Percentiles rank a stretch among this genome's conserved stretches.
Evolutionary conservation across 2,888 invertebrate species (phyloP).

Genomic region (Drosophila suboccidentalis): DNA sequence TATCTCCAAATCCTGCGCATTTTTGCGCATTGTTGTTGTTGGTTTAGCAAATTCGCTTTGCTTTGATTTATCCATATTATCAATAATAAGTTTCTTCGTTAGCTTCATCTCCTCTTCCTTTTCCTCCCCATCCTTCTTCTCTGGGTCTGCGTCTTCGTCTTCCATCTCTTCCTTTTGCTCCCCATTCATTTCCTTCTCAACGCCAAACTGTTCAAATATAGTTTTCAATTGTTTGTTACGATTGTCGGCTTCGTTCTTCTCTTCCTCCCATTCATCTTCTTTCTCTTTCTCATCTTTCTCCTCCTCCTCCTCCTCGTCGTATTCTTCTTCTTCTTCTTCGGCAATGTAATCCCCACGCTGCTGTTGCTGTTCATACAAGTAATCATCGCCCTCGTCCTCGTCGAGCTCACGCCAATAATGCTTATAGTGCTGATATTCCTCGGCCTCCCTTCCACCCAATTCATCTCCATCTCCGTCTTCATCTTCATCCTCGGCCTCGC

Average conservation of each 20-base stretch:
- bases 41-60: slow-evolving; percentile 74
- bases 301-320: slow-evolving; percentile 44
- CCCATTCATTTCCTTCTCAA: slow-evolving; percentile 21
- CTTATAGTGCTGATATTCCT: slow-evolving; percentile 65
- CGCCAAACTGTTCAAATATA: slow-evolving; percentile 18
- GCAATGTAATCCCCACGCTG: slow-evolving; percentile 63
- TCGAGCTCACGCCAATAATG: slow-evolving; percentile 75
- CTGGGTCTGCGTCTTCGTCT: neutral
- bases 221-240: slow-evolving; percentile 42
- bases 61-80: slow-evolving; percentile 63
- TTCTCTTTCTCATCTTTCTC: slow-evolving; percentile 6
- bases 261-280: slow-evolving; percentile 15
- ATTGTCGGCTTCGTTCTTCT: slow-evolving; percentile 56
- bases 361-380: slow-evolving; percentile 71
- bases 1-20: slow-evolving; percentile 61
- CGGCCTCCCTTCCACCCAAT: slow-evolving; percentile 45
- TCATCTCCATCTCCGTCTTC: slow-evolving; percentile 22
- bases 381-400: slow-evolving; percentile 74
- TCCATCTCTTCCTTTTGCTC: slow-evolving; percentile 30
- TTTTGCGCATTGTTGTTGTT: slow-evolving; percentile 67
- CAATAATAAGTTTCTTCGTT: slow-evolving; percentile 62
- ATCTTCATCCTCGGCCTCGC: slow-evolving; percentile 45
- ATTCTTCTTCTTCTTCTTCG: slow-evolving; percentile 73
- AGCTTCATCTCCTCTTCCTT: slow-evolving; percentile 16
- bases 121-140: slow-evolving; percentile 1